Conservation (phyloP, 2,888 invertebrate genomes). For the Priocnemis perturbator region DNA sequence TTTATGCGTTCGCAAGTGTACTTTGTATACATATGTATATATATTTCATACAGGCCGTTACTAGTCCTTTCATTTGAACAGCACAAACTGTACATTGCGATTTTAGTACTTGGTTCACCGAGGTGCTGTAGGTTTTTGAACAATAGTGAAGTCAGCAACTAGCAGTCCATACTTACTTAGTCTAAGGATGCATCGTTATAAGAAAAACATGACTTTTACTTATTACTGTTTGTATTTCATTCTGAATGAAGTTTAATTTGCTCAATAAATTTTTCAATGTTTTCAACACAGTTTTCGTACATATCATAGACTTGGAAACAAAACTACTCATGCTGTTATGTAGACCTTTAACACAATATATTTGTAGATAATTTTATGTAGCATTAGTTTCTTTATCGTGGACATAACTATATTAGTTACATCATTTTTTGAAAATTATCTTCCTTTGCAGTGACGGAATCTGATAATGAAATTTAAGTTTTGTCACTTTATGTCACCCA, state of each 20-base stretch:
- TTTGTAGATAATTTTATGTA: slow-evolving; percentile 52
- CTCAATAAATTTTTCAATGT: neutral
- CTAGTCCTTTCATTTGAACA: too few relatives aligned
- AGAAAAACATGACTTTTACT: neutral
- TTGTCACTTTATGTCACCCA: slow-evolving; percentile 1
- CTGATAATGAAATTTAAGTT: neutral
- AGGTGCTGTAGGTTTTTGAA: too few relatives aligned
- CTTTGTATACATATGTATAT: too few relatives aligned
- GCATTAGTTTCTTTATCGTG: slow-evolving; percentile 44
- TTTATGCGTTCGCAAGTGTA: too few relatives aligned
- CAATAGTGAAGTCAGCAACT: too few relatives aligned
- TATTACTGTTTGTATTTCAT: neutral
- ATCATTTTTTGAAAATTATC: slow-evolving; percentile 19
- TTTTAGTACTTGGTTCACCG: too few relatives aligned
- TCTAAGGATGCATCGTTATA: neutral
- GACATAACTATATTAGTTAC: slow-evolving; percentile 42
- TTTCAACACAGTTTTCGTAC: neutral
- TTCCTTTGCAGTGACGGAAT: neutral
- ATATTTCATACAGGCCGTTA: too few relatives aligned
- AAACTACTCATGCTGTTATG: neutral
- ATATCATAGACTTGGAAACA: neutral
- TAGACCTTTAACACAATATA: slow-evolving; percentile 3
- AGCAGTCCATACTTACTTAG: too few relatives aligned
- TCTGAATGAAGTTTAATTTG: neutral
- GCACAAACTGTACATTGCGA: too few relatives aligned